These are phyloP conservation scores for Watsonalla cultraria DNA, from an alignment of 2,888 invertebrate genomes.

Conservation along the genomic window DNA sequence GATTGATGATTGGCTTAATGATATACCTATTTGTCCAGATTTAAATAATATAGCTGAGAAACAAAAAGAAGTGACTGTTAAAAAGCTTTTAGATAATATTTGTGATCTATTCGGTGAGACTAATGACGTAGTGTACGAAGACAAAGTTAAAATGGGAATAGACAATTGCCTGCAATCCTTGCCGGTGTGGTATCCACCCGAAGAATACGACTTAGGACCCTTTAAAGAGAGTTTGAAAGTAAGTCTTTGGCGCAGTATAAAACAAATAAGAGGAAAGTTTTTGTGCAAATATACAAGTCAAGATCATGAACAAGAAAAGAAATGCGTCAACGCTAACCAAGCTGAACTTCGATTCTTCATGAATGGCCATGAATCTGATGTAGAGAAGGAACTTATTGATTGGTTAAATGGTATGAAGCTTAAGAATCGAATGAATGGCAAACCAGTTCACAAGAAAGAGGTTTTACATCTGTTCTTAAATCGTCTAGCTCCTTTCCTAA, in stretches of 20 bases:
- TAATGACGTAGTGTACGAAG: constrained; percentile 20
- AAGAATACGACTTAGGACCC: constrained; percentile 17
- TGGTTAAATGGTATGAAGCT: neutral
- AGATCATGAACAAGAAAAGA: neutral
- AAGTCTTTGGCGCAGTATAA: constrained; percentile 31
- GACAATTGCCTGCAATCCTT: constrained; percentile 32
- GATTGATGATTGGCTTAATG: constrained; percentile 34
- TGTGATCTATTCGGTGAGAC: constrained; percentile 17
- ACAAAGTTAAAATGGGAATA: constrained; percentile 27
- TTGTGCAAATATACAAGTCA: neutral
- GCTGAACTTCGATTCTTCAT: neutral
- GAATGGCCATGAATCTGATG: neutral
- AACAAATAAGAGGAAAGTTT: constrained; percentile 19
- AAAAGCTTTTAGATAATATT: constrained; percentile 35
- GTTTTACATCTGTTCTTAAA: constrained; percentile 1
- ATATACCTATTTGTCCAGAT: constrained; percentile 32
- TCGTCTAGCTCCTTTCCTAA: constrained; percentile 8
- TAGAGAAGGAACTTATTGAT: neutral
- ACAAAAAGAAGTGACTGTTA: constrained; percentile 25
- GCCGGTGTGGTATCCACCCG: constrained; percentile 34
- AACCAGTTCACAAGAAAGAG: constrained; percentile 3
- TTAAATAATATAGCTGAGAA: constrained; percentile 18
- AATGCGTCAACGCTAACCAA: neutral
- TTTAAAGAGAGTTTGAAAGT: constrained; percentile 28
- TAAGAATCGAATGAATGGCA: neutral